Percentiles rank a stretch among this genome's conserved stretches.
phyloP scores from a whole-genome alignment of 2,888 invertebrate species.

The Parelbella ahira region DNA sequence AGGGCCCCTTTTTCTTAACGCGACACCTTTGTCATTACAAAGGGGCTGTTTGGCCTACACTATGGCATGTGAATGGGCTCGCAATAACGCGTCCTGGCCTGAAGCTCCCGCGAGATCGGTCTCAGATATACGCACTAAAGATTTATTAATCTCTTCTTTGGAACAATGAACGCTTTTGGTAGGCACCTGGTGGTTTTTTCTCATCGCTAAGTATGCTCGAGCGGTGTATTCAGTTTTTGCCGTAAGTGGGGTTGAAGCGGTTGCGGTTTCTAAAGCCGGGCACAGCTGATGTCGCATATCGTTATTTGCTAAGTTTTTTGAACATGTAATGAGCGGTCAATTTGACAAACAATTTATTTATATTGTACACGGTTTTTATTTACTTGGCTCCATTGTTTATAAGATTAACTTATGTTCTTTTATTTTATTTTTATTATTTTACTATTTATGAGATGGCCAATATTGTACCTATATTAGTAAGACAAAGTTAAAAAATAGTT shows the following conservation, averaged over 20 bases:
- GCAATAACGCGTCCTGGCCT: conserved; percentile 75
- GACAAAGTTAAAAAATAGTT: too few relatives aligned
- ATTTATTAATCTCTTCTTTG: conserved; percentile 78
- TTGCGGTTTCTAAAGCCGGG: conserved; percentile 36
- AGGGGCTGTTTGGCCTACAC: conserved; percentile 75
- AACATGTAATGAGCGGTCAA: not conserved
- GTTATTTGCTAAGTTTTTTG: conserved; percentile 2
- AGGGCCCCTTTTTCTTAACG: conserved; percentile 77
- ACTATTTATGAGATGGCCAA: too few relatives aligned
- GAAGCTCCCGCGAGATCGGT: conserved; percentile 74
- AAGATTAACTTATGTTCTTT: too few relatives aligned
- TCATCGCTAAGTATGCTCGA: conserved; percentile 59
- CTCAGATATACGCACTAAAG: conserved; percentile 74
- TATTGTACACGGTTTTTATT: too few relatives aligned
- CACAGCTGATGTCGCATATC: conserved; percentile 36
- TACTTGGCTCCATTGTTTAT: too few relatives aligned
- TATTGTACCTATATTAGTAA: too few relatives aligned
- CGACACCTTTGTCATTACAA: conserved; percentile 81
- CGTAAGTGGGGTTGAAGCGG: conserved; percentile 46
- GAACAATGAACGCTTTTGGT: conserved; percentile 75
- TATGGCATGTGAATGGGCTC: conserved; percentile 78
- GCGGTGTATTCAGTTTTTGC: conserved; percentile 65
- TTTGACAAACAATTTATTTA: too few relatives aligned
- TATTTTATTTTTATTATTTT: too few relatives aligned
- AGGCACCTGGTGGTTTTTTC: conserved; percentile 77